A percentile compares a stretch with the other conserved stretches of the same genome.
Conservation (phyloP, 2,888 invertebrate genomes). For the Spodoptera littoralis region DNA sequence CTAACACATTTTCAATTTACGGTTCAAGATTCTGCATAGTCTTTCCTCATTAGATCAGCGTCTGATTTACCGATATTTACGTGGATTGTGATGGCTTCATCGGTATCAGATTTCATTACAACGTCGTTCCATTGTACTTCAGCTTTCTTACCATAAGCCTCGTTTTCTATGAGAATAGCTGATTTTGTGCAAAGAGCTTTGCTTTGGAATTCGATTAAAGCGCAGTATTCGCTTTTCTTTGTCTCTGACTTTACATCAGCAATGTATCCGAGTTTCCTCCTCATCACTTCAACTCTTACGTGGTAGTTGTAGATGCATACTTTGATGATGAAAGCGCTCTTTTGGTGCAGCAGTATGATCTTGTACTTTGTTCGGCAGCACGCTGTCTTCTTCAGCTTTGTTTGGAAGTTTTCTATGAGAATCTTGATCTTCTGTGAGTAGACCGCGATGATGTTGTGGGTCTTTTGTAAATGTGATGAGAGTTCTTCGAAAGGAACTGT, state of each 20-base stretch:
- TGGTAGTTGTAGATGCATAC: constrained; percentile 86
- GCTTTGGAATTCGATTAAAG: constrained; percentile 84
- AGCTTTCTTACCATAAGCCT: constrained; percentile 83
- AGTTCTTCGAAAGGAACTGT: constrained; percentile 83
- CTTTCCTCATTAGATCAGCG: constrained; percentile 67
- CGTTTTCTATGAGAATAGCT: constrained; percentile 83
- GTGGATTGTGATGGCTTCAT: constrained; percentile 85
- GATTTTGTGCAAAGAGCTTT: constrained; percentile 82
- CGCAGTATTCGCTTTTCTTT: constrained; percentile 83
- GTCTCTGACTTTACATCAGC: constrained; percentile 78
- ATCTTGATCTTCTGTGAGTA: constrained; percentile 86
- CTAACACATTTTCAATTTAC: constrained; percentile 20
- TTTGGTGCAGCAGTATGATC: constrained; percentile 81
- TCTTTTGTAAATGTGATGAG: constrained; percentile 77
- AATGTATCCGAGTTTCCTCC: constrained; percentile 81
- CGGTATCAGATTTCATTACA: constrained; percentile 81
- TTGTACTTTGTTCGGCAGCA: constrained; percentile 86
- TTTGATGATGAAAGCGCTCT: constrained; percentile 86
- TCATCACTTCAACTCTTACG: constrained; percentile 84
- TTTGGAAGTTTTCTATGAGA: constrained; percentile 85
- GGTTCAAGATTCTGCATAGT: constrained; percentile 68
- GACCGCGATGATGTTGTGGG: constrained; percentile 83
- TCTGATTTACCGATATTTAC: constrained; percentile 83
- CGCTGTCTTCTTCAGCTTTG: constrained; percentile 84
- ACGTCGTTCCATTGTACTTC: constrained; percentile 86